Evolutionary conservation across 2,797 vertebrate species (phyloP).

Genomic region (Xenentodon cancila): DNA sequence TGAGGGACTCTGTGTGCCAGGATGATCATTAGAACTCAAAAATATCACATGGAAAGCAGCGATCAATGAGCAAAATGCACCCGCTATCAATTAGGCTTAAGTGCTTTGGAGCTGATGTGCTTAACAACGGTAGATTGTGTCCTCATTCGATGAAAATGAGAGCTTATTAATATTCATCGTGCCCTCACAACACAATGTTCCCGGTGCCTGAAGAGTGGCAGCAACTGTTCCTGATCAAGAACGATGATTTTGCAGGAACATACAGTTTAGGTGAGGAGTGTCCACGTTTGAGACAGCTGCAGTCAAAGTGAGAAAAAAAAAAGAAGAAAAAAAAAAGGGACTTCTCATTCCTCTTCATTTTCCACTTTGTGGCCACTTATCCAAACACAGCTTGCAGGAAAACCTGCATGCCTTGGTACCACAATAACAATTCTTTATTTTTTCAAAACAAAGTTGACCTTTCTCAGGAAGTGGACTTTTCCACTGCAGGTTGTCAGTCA

Average conservation of each 20-base stretch:
- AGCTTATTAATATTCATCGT: conserved; percentile 26
- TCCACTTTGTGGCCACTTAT: conserved; percentile 21
- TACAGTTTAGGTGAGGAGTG: conserved; percentile 12
- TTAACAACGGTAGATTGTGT: conserved; percentile 8
- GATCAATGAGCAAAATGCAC: background rate
- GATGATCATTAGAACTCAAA: no score
- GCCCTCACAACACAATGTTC: conserved; percentile 32
- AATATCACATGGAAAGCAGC: background rate
- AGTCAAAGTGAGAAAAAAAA: background rate
- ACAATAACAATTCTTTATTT: conserved; percentile 26
- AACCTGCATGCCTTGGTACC: conserved; percentile 33
- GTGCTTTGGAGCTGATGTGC: conserved; percentile 5
- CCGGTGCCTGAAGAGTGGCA: conserved; percentile 8
- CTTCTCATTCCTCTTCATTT: conserved; percentile 37
- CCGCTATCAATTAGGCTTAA: background rate
- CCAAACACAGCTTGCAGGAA: background rate
- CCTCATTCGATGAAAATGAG: conserved; percentile 22
- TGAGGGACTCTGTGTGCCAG: background rate
- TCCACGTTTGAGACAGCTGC: conserved; percentile 4
- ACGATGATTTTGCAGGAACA: conserved; percentile 13
- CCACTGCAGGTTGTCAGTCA: background rate
- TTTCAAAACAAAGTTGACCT: conserved; percentile 61
- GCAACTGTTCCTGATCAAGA: conserved; percentile 28
- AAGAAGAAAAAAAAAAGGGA: background rate
- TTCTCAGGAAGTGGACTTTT: conserved; percentile 16